A percentile compares a stretch with the other conserved stretches of the same genome.
These are phyloP conservation scores for Nibea coibor DNA, from an alignment of 2,113 vertebrate genomes.

Conservation along the genomic window DNA sequence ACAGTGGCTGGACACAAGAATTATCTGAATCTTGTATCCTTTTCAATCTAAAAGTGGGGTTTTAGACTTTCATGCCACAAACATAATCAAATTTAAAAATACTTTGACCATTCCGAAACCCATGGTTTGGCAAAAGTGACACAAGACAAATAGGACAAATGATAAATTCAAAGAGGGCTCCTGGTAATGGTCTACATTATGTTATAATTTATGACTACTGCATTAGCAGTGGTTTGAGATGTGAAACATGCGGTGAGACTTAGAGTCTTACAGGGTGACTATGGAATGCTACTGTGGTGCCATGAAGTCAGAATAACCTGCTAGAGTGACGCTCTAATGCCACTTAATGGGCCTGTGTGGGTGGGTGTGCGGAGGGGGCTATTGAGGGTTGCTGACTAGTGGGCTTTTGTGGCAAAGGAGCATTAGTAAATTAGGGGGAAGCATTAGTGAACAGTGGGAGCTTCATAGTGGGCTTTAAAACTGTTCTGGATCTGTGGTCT, in stretches of 20 bases:
- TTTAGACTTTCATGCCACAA: background rate
- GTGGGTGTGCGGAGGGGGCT: constrained; percentile 25
- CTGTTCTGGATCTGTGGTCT: constrained; percentile 60
- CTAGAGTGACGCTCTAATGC: constrained; percentile 73
- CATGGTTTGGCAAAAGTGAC: background rate
- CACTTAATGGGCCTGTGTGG: constrained; percentile 57
- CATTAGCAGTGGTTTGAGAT: constrained; percentile 72
- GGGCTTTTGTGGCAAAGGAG: constrained; percentile 67
- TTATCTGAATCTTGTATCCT: background rate
- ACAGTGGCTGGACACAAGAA: too few species aligned
- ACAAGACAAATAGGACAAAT: background rate
- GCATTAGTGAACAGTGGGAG: constrained; percentile 72
- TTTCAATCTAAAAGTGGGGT: background rate
- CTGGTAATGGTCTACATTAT: constrained; percentile 22
- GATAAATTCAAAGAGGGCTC: constrained; percentile 2
- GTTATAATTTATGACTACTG: constrained; percentile 26
- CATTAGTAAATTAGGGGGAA: constrained; percentile 76
- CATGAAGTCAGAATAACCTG: constrained; percentile 67
- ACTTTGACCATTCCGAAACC: background rate
- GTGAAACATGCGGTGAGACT: constrained; percentile 67
- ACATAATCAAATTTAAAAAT: background rate
- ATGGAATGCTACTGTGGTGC: constrained; percentile 66
- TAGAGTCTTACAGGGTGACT: constrained; percentile 72
- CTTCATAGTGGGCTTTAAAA: constrained; percentile 65
- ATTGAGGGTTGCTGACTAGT: constrained; percentile 69